Evolutionary conservation across 30 jellyfish, hydroid and myxozoan species (phyloP), one percentile per base, ranked within the genome.

Genomic region (Aurelia aurita): DNA sequence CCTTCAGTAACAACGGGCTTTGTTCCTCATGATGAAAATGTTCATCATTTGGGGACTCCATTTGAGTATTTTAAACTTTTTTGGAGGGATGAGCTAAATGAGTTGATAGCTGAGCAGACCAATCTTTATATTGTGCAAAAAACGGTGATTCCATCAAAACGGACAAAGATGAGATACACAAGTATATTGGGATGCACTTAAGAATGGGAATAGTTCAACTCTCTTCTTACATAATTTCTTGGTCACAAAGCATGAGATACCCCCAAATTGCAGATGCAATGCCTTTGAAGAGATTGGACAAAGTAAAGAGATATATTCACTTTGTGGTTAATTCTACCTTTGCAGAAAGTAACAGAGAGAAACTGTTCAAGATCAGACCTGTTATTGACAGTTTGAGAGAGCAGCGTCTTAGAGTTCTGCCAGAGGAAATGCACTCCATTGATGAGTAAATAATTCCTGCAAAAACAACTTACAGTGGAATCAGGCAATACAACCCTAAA

Each of bases 391-490:
- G 54, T 14, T 53, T 58, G 72, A 32, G 68, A n/a, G 51, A 45
- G 25, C 72, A 72, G 45, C 62, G 80, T 69, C n/a, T n/a, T n/a
- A n/a, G n/a, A n/a, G n/a, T n/a, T n/a, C n/a, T n/a, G n/a, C n/a
- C 97, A 21, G 97, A 81, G 58, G 87, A 82, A 44, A 19, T 35
- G 8, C 96, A 86, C 7, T 11, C 90, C 20, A 77, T 82, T 12
- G 77, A 75, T 73, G 96, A 86, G 77, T 90, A 74, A 64, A 86
- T 86, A 66, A 86, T 84, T 8, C 94, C 94, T 15, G 58, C 80
- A 16, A 84, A 84, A 58, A 73, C 91, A 19, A 39, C 66, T n/a
- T 69, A 39, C 81, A 88, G 95, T 79, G 32, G 67, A 39, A 80
- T 88, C 20, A 64, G 82, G 85, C 89, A 77, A 82, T 87, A 87